These are phyloP conservation scores for Corythoichthys intestinalis DNA, from an alignment of 2,113 vertebrate species.

Conservation along the genomic window DNA sequence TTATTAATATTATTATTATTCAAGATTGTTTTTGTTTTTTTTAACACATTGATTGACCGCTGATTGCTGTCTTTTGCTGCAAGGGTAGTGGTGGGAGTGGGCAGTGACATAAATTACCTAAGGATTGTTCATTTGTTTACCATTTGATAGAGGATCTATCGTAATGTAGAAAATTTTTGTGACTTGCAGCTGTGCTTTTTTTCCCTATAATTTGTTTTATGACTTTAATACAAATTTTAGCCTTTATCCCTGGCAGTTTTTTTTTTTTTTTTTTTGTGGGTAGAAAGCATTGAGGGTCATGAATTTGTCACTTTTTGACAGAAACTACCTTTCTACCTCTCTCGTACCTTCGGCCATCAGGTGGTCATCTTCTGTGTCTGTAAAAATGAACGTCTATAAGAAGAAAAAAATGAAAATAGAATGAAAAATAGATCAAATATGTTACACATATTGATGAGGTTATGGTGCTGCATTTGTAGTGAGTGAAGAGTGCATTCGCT, in stretches of 20 bases:
- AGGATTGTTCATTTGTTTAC: too few relatives aligned
- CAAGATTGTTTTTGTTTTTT: too few relatives aligned
- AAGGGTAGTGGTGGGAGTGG: too few relatives aligned
- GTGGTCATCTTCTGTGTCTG: constrained; percentile 60
- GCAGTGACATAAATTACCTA: too few relatives aligned
- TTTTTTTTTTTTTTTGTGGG: background rate
- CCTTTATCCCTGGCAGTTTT: background rate
- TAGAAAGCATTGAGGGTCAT: background rate
- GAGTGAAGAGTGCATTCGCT: constrained; percentile 9
- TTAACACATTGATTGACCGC: too few relatives aligned
- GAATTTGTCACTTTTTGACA: background rate
- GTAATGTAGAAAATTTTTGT: too few relatives aligned
- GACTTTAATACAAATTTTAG: too few relatives aligned
- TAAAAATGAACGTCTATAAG: constrained; percentile 72
- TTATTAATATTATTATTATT: too few relatives aligned
- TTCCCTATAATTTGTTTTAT: too few relatives aligned
- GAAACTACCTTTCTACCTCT: background rate
- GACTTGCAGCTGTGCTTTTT: too few relatives aligned
- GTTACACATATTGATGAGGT: background rate
- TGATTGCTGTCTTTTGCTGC: too few relatives aligned
- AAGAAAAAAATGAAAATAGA: background rate
- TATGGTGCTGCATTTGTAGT: background rate
- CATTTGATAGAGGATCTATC: too few relatives aligned
- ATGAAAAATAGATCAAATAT: background rate
- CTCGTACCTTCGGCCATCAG: constrained; percentile 55